These are phyloP conservation scores for Callorhinus ursinus DNA, from an alignment of 2,113 vertebrate species.

Conservation along the genomic window DNA sequence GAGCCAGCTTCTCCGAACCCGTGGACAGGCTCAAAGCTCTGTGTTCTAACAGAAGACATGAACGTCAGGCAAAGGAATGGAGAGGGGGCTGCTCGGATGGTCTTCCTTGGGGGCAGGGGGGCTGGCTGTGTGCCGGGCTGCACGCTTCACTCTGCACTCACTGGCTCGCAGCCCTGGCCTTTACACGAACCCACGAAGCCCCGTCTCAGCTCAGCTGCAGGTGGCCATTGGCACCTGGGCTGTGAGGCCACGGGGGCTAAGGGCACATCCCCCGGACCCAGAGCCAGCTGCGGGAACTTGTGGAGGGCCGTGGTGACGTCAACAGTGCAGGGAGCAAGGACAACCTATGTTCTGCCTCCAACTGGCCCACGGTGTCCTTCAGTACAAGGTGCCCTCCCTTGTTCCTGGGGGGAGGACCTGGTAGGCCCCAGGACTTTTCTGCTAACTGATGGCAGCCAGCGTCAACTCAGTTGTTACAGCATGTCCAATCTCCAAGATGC, in stretches of 20 bases:
- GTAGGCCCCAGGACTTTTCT: too few relatives aligned
- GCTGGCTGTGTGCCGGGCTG: neutral
- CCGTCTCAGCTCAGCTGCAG: neutral
- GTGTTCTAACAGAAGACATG: neutral
- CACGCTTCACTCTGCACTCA: neutral
- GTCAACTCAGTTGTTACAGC: accelerated
- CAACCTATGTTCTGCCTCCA: too few relatives aligned
- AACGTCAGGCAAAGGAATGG: neutral
- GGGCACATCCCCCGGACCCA: neutral
- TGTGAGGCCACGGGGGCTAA: neutral
- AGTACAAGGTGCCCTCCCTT: neutral
- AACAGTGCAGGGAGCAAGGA: neutral
- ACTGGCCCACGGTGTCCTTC: neutral
- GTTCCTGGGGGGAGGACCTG: neutral
- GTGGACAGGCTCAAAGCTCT: neutral
- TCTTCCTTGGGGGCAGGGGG: neutral
- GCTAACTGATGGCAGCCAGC: neutral
- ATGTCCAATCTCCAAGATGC: neutral
- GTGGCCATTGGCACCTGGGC: neutral
- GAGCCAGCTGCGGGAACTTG: too few relatives aligned
- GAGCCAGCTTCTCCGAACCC: neutral
- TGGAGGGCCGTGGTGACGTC: accelerated
- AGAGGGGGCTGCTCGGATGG: too few relatives aligned
- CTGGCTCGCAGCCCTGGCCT: neutral
- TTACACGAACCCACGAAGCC: neutral